Base-by-base conservation (phyloP, 2,888 invertebrate genomes). In the Torymus texanus region DNA sequence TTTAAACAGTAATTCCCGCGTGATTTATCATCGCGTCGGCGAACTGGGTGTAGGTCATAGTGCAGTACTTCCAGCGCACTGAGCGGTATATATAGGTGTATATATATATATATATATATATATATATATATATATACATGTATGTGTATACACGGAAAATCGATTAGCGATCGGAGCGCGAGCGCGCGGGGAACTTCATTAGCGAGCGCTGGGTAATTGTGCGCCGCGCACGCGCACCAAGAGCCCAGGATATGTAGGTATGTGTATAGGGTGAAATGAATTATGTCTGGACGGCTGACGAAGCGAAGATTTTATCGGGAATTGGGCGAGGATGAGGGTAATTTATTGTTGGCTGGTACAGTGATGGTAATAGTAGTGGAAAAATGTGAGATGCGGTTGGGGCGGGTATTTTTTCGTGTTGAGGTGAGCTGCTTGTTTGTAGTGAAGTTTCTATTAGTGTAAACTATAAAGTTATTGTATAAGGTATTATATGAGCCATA, bases 11-110 rank as follows among this genome's bases (percentile, higher is more conserved):
- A 62, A 63, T 55, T 65, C 51, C 18, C 58, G 3, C 53, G 18
- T 67, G 63, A 78, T 74, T 78, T 78, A 78, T 78, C 74, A 59
- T 16, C 11, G 50, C 41, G 8, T 5, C 24, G 14, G 16, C 14
- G 55, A 68, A 73, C 62, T 76, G 51, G 76, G 80, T 76, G 73
- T 76, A 73, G 80, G 80, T 77, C 76, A 77, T 62, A 73, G 73
- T 68, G 72, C 51, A 70, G 41, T 41, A n/a, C n/a, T n/a, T n/a
- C n/a, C n/a, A n/a, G 41, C 41, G 29, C 29, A 8, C 41, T 8
- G 41, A 8, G 41, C 8, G 14, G 18, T 11, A 21, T 13, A 16
- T 4, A 21, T 21, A n/a, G n/a, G n/a, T n/a, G n/a, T n/a, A 21
- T 21, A 21, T 21, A 21, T 2, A 21, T 2, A 21, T 1, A 21